phyloP scores from a whole-genome alignment of 2,113 vertebrate genomes.

The Nycticorax nycticorax region DNA sequence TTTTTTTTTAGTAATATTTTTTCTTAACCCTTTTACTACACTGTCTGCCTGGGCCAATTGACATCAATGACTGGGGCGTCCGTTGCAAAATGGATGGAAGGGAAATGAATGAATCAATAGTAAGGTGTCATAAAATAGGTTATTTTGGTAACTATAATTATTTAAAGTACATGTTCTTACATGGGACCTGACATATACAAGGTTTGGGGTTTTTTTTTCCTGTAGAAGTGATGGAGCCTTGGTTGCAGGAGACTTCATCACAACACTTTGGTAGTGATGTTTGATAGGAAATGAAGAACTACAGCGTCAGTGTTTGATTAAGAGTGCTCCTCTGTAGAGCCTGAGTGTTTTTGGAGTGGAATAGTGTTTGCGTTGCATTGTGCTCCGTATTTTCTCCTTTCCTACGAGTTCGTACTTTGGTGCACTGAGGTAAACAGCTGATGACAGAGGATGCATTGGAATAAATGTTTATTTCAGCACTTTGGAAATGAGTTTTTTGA shows the following conservation, averaged over 20 bases:
- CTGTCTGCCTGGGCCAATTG: background rate
- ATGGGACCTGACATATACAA: accelerated
- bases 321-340: background rate
- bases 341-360: background rate
- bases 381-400: background rate
- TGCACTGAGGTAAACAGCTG: conserved; percentile 2
- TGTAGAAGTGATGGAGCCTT: background rate
- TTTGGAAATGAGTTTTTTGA: conserved; percentile 55
- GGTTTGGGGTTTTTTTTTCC: background rate
- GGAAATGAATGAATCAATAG: background rate
- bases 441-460: background rate
- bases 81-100: background rate
- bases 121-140: background rate
- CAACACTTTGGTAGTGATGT: background rate
- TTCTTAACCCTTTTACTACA: background rate
- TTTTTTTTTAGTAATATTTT: background rate
- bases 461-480: conserved; percentile 37
- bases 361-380: background rate
- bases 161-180: background rate
- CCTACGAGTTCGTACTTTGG: background rate
- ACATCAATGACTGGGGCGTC: background rate
- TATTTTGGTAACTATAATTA: background rate
- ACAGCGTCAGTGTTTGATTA: background rate
- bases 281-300: background rate
- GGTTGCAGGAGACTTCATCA: background rate